Evolutionary conservation across 2,888 invertebrate genomes (phyloP).

Genomic region (Trichopria drosophilae): DNA sequence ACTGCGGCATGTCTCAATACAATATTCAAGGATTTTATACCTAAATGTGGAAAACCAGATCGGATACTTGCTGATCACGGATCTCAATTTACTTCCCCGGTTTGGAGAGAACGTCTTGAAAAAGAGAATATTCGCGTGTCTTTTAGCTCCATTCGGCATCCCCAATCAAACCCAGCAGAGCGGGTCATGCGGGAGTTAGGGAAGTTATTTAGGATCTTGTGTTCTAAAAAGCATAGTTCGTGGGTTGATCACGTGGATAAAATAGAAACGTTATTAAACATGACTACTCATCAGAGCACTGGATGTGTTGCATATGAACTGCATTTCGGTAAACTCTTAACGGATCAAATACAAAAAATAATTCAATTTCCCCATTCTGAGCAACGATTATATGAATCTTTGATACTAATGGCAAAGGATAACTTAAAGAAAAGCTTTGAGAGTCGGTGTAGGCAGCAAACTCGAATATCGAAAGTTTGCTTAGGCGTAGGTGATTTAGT

Average conservation of each 20-base stretch:
- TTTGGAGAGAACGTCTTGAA: not conserved
- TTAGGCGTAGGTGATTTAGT: not conserved
- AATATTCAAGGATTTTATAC: not conserved
- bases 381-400: not conserved
- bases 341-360: not conserved
- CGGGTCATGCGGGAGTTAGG: slow-evolving; percentile 3
- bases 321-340: not conserved
- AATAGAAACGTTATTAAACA: not conserved
- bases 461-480: not conserved
- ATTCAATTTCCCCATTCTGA: not conserved
- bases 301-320: not conserved
- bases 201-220: not conserved
- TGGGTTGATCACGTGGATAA: not conserved
- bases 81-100: slow-evolving; percentile 1
- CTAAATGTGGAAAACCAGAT: not conserved
- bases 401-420: too few relatives aligned
- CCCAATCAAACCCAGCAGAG: slow-evolving; percentile 1
- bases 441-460: not conserved
- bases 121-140: not conserved
- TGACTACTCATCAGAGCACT: not conserved
- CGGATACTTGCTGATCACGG: slow-evolving; percentile 4
- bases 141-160: not conserved
- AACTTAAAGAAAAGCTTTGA: not conserved
- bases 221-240: not conserved
- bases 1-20: too few relatives aligned